These are phyloP conservation scores for Lepidonotus clava DNA, from an alignment of 2,888 invertebrate species.

Conservation along the genomic window DNA sequence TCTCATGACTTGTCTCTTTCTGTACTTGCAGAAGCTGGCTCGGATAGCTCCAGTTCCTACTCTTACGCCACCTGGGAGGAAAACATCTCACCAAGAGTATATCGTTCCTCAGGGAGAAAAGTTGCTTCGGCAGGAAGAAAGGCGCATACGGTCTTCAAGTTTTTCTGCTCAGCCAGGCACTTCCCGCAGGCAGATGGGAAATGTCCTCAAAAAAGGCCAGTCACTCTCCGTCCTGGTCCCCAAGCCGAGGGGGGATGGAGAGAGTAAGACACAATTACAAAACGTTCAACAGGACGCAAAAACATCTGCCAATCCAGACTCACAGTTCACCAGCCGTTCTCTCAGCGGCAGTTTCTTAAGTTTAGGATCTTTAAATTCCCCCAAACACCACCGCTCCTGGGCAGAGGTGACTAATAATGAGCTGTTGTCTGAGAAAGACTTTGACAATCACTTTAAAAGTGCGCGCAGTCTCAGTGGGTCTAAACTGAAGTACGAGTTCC, in stretches of 20 bases:
- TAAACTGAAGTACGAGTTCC: conserved; percentile 38
- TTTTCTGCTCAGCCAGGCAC: neutral
- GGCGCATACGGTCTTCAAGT: neutral
- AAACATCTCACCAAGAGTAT: neutral
- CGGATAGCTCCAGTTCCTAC: neutral
- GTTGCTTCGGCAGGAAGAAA: neutral
- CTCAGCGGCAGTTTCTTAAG: conserved; percentile 39
- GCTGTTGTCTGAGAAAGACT: neutral
- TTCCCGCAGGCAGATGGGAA: neutral
- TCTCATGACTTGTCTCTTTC: neutral
- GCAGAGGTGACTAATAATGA: neutral
- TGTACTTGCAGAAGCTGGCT: conserved; percentile 3
- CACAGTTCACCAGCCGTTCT: neutral
- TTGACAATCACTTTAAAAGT: conserved; percentile 27
- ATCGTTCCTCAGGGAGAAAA: neutral
- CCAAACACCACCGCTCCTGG: neutral
- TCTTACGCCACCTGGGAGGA: neutral
- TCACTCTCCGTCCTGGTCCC: neutral
- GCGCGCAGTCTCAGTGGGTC: conserved; percentile 31
- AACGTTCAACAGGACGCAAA: neutral
- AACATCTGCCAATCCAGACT: neutral
- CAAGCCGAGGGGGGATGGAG: neutral
- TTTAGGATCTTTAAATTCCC: neutral
- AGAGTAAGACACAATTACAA: no score
- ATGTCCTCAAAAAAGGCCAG: neutral